Evolutionary conservation across 2,113 vertebrate genomes (phyloP).

Genomic region (Mastomys natalensis): DNA sequence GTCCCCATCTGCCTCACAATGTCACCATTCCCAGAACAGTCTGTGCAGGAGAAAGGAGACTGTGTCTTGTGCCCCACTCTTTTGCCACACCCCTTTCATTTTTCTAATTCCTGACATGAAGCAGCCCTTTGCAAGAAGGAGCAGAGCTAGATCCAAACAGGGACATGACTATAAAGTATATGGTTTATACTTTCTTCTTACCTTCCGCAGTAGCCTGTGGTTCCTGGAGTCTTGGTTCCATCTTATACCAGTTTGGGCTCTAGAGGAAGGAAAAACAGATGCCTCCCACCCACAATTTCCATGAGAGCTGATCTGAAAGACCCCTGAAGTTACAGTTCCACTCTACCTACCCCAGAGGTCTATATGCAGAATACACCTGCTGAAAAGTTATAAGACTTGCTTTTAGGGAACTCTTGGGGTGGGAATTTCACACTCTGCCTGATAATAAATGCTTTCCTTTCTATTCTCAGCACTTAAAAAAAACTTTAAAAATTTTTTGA

Average conservation of each 20-base stretch:
- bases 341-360: neutral
- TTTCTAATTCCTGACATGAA: neutral
- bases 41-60: neutral
- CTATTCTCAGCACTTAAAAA: constrained; percentile 41
- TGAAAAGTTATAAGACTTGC: neutral
- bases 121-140: neutral
- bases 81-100: neutral
- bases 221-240: neutral
- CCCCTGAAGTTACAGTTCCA: neutral
- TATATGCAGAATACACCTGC: neutral
- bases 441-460: constrained; percentile 41
- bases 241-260: neutral
- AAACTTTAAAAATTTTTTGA: constrained; percentile 6
- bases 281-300: neutral
- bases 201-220: neutral
- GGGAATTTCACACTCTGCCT: neutral
- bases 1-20: neutral
- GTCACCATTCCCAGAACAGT: neutral
- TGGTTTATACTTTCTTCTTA: neutral
- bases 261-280: neutral
- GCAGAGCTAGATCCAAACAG: neutral
- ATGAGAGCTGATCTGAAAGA: neutral
- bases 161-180: neutral
- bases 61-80: neutral
- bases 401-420: neutral